Evolutionary conservation across 1,140 invertebrate genomes (phyloP).

Genomic region (Oryctes rhinoceros): DNA sequence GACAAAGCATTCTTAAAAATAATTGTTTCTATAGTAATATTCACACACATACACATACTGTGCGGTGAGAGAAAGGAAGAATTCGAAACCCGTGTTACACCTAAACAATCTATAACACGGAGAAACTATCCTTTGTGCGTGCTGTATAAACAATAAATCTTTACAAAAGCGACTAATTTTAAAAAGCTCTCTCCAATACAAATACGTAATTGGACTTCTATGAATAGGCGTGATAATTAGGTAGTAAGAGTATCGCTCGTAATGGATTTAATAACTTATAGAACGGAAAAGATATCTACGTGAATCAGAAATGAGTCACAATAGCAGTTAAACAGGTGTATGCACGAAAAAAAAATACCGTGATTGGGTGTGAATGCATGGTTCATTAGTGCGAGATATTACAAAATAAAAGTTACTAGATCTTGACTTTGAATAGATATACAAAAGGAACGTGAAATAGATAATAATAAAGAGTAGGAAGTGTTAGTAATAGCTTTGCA

Average conservation of each 20-base stretch:
- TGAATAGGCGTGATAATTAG: neutral
- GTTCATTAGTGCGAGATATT: neutral
- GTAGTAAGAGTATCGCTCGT: neutral
- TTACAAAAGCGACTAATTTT: no score
- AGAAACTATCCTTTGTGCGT: no score
- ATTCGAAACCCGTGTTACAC: no score
- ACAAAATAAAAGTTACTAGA: neutral
- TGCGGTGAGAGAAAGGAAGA: no score
- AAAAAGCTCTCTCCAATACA: neutral
- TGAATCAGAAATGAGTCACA: neutral
- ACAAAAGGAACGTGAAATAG: neutral
- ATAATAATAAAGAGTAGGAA: neutral
- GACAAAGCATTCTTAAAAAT: no score
- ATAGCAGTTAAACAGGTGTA: neutral
- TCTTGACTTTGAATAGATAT: constrained; percentile 5
- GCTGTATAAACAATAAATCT: no score
- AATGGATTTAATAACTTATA: neutral
- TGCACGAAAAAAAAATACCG: constrained; percentile 15
- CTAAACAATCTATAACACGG: no score
- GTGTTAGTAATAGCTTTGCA: neutral
- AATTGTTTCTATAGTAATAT: no score
- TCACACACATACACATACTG: no score
- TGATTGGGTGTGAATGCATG: neutral
- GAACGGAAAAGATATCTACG: neutral
- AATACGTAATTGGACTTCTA: neutral